Conservation (phyloP, 2,797 vertebrate species). For the Crax fasciolata region DNA sequence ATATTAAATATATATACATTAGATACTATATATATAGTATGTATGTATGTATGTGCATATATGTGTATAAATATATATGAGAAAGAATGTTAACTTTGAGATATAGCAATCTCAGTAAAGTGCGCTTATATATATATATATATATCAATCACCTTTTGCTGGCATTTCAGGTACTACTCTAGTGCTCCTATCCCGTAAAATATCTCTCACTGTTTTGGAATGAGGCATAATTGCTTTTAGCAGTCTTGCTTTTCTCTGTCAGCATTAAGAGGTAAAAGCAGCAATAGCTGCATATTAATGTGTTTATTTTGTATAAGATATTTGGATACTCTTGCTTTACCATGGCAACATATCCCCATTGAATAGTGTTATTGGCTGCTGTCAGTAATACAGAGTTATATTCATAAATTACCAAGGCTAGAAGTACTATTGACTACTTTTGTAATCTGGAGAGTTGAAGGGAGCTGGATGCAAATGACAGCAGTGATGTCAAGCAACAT, state of each 20-base stretch:
- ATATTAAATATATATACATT: not conserved
- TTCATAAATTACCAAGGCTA: constrained; percentile 51
- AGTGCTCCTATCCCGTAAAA: not conserved
- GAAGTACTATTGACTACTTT: not conserved
- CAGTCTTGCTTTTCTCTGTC: not conserved
- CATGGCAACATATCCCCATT: constrained; percentile 45
- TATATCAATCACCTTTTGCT: not conserved
- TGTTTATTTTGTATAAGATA: constrained; percentile 32
- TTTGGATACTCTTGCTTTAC: constrained; percentile 58
- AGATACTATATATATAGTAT: not conserved
- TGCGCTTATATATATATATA: not conserved
- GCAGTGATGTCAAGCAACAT: not conserved
- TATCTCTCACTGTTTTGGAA: constrained; percentile 1
- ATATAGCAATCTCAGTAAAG: not conserved
- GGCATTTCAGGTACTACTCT: constrained; percentile 1
- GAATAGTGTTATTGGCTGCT: constrained; percentile 52
- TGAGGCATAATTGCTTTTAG: constrained; percentile 1
- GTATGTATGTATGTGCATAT: not conserved
- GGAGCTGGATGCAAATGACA: not conserved
- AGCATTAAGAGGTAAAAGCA: constrained; percentile 21
- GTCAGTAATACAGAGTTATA: constrained; percentile 40
- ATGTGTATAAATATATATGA: not conserved
- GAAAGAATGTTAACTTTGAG: not conserved
- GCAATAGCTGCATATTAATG: constrained; percentile 46
- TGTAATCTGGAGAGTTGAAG: constrained; percentile 14